Evolutionary conservation across 2,797 vertebrate genomes (phyloP).

Genomic region (Esox masquinongy): DNA sequence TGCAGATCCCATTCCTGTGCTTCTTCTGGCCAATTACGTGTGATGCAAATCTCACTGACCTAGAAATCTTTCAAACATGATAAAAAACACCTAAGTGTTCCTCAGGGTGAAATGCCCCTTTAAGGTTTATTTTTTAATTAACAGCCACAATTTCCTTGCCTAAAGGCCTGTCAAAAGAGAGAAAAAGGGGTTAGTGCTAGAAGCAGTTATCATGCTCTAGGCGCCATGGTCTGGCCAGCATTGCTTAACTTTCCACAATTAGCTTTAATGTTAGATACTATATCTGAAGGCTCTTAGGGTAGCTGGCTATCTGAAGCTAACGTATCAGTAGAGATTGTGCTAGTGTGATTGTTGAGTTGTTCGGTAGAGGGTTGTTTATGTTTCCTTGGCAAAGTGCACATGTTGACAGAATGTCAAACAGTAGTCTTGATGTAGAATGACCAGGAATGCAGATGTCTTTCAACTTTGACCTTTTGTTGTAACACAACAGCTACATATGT

Average conservation of each 20-base stretch:
- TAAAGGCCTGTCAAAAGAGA: slow-evolving; percentile 15
- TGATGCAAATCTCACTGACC: no score
- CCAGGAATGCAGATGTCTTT: no score
- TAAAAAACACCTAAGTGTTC: no score
- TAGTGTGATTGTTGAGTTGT: neutral
- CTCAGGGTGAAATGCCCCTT: no score
- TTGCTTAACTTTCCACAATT: slow-evolving; percentile 27
- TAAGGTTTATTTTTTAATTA: no score
- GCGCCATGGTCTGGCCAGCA: slow-evolving; percentile 4
- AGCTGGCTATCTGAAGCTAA: neutral
- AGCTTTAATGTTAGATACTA: slow-evolving; percentile 29
- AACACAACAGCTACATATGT: no score
- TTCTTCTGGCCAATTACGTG: no score
- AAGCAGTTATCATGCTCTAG: slow-evolving; percentile 39
- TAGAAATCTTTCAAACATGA: no score
- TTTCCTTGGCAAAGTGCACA: neutral
- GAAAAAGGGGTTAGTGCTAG: slow-evolving; percentile 16
- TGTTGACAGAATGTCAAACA: neutral
- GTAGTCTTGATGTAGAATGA: neutral
- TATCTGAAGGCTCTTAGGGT: slow-evolving; percentile 13
- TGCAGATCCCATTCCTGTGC: no score
- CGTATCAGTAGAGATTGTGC: neutral
- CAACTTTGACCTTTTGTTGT: no score
- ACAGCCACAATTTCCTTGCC: no score
- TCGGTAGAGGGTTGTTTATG: neutral